Evolutionary conservation across 2,797 vertebrate genomes (phyloP).

Genomic region (Carapus acus): DNA sequence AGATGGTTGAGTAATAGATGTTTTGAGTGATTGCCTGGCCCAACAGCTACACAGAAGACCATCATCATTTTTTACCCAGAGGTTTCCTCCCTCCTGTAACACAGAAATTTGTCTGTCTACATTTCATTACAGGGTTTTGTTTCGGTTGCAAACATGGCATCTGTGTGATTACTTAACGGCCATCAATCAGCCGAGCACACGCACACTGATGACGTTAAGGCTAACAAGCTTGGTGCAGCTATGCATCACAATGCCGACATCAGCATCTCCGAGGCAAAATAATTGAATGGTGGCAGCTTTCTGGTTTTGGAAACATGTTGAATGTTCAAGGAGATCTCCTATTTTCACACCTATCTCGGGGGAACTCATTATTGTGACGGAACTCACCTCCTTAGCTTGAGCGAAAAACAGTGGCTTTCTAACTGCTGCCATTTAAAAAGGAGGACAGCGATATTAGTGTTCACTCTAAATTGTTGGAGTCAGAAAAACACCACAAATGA

Average conservation of each 20-base stretch:
- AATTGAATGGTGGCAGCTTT: constrained; percentile 6
- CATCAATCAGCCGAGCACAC: constrained; percentile 66
- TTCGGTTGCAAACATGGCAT: constrained; percentile 46
- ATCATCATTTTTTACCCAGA: no score
- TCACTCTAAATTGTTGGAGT: no score
- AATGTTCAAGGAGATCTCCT: background rate
- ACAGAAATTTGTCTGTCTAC: constrained; percentile 20
- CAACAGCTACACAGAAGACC: no score
- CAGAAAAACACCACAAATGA: constrained; percentile 3
- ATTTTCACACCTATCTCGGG: constrained; percentile 20
- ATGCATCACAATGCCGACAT: constrained; percentile 59
- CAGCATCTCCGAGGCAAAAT: constrained; percentile 8
- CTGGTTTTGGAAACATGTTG: constrained; percentile 12
- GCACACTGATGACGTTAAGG: constrained; percentile 62
- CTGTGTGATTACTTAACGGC: constrained; percentile 63
- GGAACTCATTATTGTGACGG: constrained; percentile 7
- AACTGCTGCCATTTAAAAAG: constrained; percentile 5
- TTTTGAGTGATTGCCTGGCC: no score
- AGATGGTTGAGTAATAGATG: no score
- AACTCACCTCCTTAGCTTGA: background rate
- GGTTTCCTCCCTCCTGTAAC: constrained; percentile 1
- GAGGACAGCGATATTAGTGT: background rate
- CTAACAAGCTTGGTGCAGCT: constrained; percentile 59
- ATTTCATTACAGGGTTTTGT: constrained; percentile 49
- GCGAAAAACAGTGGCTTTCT: constrained; percentile 17